Evolutionary conservation across 2,888 invertebrate species (phyloP).

Genomic region (Drosophila fulvimacula): DNA sequence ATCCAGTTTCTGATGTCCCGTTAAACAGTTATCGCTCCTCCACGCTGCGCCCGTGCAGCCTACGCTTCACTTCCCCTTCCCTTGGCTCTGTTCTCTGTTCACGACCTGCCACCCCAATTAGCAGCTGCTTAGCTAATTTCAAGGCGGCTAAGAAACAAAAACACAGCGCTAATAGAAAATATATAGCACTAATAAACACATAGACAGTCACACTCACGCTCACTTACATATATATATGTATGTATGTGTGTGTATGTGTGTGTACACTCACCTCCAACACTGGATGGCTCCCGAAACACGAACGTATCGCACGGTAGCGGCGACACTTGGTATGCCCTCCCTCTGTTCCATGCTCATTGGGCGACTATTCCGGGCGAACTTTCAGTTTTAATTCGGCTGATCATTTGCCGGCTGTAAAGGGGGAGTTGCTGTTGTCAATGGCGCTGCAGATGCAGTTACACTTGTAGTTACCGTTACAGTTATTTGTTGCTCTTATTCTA

Average conservation of each 20-base stretch:
- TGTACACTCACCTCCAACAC: conserved; percentile 42
- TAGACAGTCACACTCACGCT: not conserved
- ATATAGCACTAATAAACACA: conserved; percentile 30
- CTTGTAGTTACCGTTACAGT: conserved; percentile 4
- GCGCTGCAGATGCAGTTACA: not conserved
- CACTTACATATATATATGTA: not conserved
- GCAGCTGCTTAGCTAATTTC: conserved; percentile 67
- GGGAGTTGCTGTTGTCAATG: conserved; percentile 6
- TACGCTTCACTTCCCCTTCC: not conserved
- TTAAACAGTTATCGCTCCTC: conserved; percentile 2
- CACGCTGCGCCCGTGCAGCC: not conserved
- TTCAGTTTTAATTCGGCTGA: conserved; percentile 41
- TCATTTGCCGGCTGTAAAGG: conserved; percentile 37
- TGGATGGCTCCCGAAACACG: conserved; percentile 25
- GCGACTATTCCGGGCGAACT: conserved; percentile 24
- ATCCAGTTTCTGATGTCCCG: conserved; percentile 7
- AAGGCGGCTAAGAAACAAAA: conserved; percentile 33
- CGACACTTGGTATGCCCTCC: conserved; percentile 33
- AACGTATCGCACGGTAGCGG: conserved; percentile 26
- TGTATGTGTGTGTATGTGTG: not conserved
- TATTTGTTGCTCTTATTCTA: conserved; percentile 18
- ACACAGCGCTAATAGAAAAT: conserved; percentile 42
- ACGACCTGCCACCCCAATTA: conserved; percentile 56
- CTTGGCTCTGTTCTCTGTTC: conserved; percentile 32
- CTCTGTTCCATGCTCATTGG: conserved; percentile 37